Evolutionary conservation across 2,797 vertebrate species (phyloP).

Genomic region (Mycteria americana): DNA sequence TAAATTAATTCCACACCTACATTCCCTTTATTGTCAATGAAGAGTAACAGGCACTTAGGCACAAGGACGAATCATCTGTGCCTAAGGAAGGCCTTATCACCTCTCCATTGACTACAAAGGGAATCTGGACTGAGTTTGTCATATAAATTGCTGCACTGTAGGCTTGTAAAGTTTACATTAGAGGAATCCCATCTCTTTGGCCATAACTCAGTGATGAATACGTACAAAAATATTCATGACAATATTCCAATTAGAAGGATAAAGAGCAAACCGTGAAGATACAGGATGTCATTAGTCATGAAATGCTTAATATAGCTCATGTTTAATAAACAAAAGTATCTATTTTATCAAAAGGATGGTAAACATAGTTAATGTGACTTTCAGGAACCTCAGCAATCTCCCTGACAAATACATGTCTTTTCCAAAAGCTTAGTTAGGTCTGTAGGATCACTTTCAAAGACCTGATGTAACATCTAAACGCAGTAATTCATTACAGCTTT

Average conservation of each 20-base stretch:
- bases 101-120: background rate
- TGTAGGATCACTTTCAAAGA: background rate
- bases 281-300: background rate
- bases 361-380: background rate
- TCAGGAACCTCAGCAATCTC: background rate
- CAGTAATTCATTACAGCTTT: background rate
- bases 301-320: background rate
- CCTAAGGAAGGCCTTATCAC: background rate
- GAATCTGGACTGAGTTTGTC: background rate
- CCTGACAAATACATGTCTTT: background rate
- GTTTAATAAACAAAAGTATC: background rate
- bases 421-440: background rate
- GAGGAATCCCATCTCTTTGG: background rate
- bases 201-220: background rate
- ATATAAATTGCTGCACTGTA: background rate
- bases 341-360: background rate
- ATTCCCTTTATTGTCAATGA: background rate
- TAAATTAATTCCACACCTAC: background rate
- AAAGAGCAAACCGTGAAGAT: background rate
- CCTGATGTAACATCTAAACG: background rate
- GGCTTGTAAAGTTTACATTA: background rate
- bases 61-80: background rate
- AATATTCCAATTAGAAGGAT: background rate
- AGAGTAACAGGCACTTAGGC: background rate
- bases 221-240: background rate